These are phyloP conservation scores for Cephus spinipes DNA, from an alignment of 2,888 invertebrate genomes.

Conservation along the genomic window DNA sequence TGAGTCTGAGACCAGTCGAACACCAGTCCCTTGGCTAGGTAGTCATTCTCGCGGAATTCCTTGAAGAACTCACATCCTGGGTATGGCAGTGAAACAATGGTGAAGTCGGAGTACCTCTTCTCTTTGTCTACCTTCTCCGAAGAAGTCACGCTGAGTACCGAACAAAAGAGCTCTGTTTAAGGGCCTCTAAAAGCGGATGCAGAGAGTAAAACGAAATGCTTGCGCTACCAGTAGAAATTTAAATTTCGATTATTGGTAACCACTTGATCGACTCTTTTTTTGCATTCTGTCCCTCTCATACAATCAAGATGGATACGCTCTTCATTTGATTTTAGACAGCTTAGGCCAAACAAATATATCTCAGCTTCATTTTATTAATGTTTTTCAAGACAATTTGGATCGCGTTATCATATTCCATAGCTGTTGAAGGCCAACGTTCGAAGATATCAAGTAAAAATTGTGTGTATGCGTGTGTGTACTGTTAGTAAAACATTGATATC, in stretches of 20 bases:
- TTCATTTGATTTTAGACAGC: background rate
- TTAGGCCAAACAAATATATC: background rate
- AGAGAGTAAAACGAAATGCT: slow-evolving; percentile 33
- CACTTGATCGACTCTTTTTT: background rate
- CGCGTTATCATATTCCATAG: background rate
- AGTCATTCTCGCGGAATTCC: slow-evolving; percentile 79
- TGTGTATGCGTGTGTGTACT: background rate
- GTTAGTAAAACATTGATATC: background rate
- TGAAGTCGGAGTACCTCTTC: slow-evolving; percentile 79
- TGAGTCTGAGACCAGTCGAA: slow-evolving; percentile 81
- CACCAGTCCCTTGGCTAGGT: slow-evolving; percentile 74
- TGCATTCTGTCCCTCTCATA: background rate
- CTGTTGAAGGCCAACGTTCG: background rate
- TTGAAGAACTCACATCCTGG: slow-evolving; percentile 88
- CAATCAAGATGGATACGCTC: background rate
- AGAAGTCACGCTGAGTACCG: slow-evolving; percentile 76
- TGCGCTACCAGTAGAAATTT: slow-evolving; percentile 31
- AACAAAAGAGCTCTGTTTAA: slow-evolving; percentile 45
- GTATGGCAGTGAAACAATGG: slow-evolving; percentile 80
- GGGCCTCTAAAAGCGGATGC: slow-evolving; percentile 38
- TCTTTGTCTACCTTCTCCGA: slow-evolving; percentile 87
- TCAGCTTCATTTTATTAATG: slow-evolving; percentile 1
- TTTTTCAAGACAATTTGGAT: background rate
- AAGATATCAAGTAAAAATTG: background rate
- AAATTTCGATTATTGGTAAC: background rate